These are phyloP conservation scores for Odontesthes bonariensis DNA, from an alignment of 2,113 vertebrate species.

Conservation along the genomic window DNA sequence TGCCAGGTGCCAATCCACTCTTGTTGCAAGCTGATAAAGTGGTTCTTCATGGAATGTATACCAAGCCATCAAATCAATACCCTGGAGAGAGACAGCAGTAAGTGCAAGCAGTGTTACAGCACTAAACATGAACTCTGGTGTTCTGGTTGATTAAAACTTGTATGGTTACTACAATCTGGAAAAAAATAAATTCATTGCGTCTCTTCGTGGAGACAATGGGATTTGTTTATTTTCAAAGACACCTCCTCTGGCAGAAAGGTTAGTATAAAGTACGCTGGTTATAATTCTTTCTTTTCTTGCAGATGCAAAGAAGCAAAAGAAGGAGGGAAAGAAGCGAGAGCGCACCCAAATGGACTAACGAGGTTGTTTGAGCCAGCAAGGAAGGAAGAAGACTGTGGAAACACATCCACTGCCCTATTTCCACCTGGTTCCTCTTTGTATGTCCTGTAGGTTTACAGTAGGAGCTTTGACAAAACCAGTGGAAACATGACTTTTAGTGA, in stretches of 20 bases:
- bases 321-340: constrained; percentile 83
- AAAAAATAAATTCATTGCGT: not conserved
- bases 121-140: constrained; percentile 6
- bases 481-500: constrained; percentile 62
- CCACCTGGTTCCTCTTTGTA: constrained; percentile 60
- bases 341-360: constrained; percentile 78
- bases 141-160: constrained; percentile 13
- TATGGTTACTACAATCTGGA: constrained; percentile 24
- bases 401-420: constrained; percentile 20
- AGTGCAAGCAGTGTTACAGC: constrained; percentile 2
- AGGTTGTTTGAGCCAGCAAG: constrained; percentile 3
- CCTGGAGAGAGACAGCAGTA: not conserved
- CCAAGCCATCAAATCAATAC: constrained; percentile 14
- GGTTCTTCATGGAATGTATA: constrained; percentile 15
- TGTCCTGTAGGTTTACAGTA: constrained; percentile 68
- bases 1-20: constrained; percentile 54
- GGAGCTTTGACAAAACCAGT: constrained; percentile 60
- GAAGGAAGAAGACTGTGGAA: constrained; percentile 34
- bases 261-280: not conserved
- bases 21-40: constrained; percentile 60
- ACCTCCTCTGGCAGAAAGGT: not conserved
- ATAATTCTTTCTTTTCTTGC: constrained; percentile 13
- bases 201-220: constrained; percentile 31
- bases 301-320: constrained; percentile 85
- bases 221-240: constrained; percentile 31